Percentiles rank a stretch among this genome's conserved stretches.
Conservation (phyloP, 1,140 invertebrate genomes). For the Drosophila pallidifrons region DNA sequence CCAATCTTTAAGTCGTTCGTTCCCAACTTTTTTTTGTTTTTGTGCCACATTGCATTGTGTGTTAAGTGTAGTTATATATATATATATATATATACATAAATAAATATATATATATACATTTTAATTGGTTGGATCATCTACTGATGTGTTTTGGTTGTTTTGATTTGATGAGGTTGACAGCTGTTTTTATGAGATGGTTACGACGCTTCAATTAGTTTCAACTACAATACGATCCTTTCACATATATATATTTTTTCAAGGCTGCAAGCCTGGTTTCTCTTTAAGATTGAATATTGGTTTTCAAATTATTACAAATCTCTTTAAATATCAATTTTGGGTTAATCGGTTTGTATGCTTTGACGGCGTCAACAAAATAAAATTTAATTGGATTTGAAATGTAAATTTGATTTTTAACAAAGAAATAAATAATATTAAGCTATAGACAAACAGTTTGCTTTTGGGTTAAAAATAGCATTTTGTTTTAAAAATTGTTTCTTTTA, state of each 20-base stretch:
- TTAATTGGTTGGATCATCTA: constrained; percentile 31
- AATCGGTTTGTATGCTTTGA: neutral
- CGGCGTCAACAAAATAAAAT: too few species aligned
- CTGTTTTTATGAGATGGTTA: constrained; percentile 49
- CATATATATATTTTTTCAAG: neutral
- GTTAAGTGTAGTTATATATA: constrained; percentile 57
- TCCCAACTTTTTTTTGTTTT: constrained; percentile 10
- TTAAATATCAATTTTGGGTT: neutral
- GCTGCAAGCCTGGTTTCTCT: neutral
- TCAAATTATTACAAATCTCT: neutral
- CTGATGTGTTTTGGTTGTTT: constrained; percentile 22
- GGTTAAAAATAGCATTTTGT: too few species aligned
- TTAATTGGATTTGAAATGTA: too few species aligned
- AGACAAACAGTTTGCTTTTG: too few species aligned
- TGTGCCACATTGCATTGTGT: constrained; percentile 55
- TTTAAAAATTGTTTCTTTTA: too few species aligned
- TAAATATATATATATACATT: constrained; percentile 23
- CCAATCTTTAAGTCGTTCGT: constrained; percentile 9
- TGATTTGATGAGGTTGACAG: constrained; percentile 41
- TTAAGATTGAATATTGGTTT: neutral
- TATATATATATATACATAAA: constrained; percentile 17
- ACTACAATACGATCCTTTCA: constrained; percentile 45
- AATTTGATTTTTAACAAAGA: too few species aligned
- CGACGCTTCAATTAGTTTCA: constrained; percentile 66
- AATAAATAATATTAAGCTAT: too few species aligned